phyloP scores from a whole-genome alignment of 2,797 vertebrate genomes.

The Sphenodon punctatus region DNA sequence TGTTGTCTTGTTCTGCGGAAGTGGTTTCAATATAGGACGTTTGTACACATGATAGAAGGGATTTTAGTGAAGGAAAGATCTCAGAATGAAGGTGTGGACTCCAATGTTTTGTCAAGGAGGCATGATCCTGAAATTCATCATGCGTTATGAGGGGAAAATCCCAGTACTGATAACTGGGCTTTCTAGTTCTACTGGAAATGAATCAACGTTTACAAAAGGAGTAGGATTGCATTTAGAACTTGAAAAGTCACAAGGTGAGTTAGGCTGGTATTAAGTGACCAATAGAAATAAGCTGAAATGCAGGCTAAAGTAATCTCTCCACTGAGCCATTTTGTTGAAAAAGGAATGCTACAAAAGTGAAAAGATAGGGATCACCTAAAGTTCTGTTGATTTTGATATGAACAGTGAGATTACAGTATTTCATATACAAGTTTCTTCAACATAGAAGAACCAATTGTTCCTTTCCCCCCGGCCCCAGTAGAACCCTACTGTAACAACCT shows the following conservation, averaged over 20 bases:
- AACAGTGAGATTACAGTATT: conserved; percentile 56
- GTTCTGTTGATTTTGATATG: conserved; percentile 40
- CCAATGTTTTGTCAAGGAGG: background rate
- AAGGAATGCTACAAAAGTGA: background rate
- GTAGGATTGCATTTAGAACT: conserved; percentile 35
- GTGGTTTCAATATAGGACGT: background rate
- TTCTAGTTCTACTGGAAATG: background rate
- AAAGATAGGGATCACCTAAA: conserved; percentile 24
- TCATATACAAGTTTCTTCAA: conserved; percentile 46
- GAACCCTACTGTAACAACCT: conserved; percentile 54
- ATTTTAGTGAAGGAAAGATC: background rate
- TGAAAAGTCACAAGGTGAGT: conserved; percentile 31
- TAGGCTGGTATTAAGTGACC: no score
- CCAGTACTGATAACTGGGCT: background rate
- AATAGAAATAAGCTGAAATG: background rate
- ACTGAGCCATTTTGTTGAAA: conserved; percentile 53
- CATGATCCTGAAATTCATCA: background rate
- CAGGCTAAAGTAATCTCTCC: conserved; percentile 19
- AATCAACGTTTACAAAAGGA: background rate
- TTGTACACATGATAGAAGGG: background rate
- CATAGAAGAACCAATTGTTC: no score
- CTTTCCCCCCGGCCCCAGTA: conserved; percentile 47
- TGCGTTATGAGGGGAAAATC: background rate
- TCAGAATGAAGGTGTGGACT: background rate
- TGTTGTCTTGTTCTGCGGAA: conserved; percentile 1